Percentiles rank a stretch among this genome's conserved stretches.
These are phyloP conservation scores for Tenthredo livida DNA, from an alignment of 2,888 invertebrate genomes.

Conservation along the genomic window DNA sequence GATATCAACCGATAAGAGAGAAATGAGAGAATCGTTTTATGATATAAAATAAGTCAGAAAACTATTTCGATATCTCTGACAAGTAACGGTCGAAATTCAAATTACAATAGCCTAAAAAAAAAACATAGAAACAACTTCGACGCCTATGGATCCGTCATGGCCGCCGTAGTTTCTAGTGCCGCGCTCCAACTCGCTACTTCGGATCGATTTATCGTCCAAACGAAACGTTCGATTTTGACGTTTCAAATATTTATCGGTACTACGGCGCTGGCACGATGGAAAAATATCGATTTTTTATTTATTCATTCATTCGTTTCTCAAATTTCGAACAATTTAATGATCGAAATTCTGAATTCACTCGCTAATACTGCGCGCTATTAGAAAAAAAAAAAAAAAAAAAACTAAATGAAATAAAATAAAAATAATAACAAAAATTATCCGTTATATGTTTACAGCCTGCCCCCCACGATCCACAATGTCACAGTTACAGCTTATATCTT, in stretches of 20 bases:
- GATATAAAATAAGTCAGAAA: not conserved
- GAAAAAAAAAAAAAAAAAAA: too few relatives aligned
- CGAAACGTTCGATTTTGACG: conserved; percentile 54
- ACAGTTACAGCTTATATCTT: conserved; percentile 77
- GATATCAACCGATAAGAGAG: not conserved
- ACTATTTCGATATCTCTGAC: not conserved
- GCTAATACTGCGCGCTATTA: not conserved
- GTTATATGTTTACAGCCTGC: conserved; percentile 70
- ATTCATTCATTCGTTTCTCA: too few relatives aligned
- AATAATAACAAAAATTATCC: not conserved
- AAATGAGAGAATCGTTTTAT: not conserved
- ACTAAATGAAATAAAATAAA: not conserved
- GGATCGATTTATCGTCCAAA: conserved; percentile 27
- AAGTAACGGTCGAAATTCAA: not conserved
- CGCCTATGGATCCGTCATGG: not conserved
- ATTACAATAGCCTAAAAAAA: not conserved
- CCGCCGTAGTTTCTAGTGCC: not conserved
- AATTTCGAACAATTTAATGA: not conserved
- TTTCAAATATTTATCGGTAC: conserved; percentile 28
- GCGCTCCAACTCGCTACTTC: not conserved
- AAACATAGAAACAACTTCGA: not conserved
- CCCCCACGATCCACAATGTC: conserved; percentile 77
- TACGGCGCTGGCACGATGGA: conserved; percentile 27
- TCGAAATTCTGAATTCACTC: not conserved
- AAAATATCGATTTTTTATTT: not conserved